Percentiles rank a stretch among this genome's conserved stretches.
phyloP scores from a whole-genome alignment of 23 tunicate species.

The Diplosoma virens region DNA sequence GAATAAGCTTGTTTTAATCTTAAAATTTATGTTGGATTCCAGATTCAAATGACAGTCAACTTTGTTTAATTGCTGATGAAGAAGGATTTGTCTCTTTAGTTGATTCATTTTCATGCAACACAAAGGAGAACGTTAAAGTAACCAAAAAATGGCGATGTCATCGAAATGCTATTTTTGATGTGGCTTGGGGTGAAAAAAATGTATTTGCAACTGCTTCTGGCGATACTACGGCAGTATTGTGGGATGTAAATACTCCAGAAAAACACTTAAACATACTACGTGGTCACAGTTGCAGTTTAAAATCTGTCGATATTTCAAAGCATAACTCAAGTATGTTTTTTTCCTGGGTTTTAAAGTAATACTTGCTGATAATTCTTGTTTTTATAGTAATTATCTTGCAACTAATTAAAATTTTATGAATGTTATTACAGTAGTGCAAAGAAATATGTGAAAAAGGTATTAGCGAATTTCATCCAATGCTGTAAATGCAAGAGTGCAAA shows the following conservation, averaged over 20 bases:
- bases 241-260: conserved; percentile 54
- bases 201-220: conserved; percentile 80
- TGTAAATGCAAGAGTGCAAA: no score
- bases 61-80: conserved; percentile 73
- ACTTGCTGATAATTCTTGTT: no score
- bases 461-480: no score
- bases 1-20: background rate
- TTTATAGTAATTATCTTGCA: background rate
- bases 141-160: conserved; percentile 36
- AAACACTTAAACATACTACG: background rate
- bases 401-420: background rate
- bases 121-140: background rate
- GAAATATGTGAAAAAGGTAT: no score
- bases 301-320: conserved; percentile 46
- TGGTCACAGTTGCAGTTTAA: conserved; percentile 83
- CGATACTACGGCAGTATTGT: conserved; percentile 74
- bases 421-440: background rate
- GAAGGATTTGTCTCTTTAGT: conserved; percentile 60
- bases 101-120: background rate
- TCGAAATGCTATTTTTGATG: conserved; percentile 77
- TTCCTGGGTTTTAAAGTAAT: no score
- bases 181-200: conserved; percentile 53
- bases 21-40: no score
- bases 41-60: background rate
- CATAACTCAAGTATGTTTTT: conserved; percentile 43